A percentile compares a stretch with the other conserved stretches of the same genome.
Evolutionary conservation across 2,888 invertebrate species (phyloP).

Genomic region (Leucozona laternaria): DNA sequence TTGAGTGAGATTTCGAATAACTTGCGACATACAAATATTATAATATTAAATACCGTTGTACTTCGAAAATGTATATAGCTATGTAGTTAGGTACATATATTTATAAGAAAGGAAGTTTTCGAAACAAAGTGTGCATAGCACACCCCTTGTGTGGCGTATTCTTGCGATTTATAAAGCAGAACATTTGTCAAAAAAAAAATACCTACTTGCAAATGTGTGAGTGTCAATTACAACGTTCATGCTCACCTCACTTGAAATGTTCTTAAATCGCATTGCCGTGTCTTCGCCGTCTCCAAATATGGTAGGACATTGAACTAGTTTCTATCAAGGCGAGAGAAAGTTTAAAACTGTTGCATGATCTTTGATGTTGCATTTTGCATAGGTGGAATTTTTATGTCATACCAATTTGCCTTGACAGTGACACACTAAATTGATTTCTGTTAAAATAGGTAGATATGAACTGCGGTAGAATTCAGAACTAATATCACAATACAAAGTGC

Average conservation of each 20-base stretch:
- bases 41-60: conserved; percentile 1
- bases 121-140: conserved; percentile 28
- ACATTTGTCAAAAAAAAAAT: conserved; percentile 67
- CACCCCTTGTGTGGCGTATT: conserved; percentile 53
- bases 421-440: no score
- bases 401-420: neutral
- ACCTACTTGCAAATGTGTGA: conserved; percentile 30
- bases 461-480: no score
- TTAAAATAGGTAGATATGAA: neutral
- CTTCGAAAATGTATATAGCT: conserved; percentile 42
- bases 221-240: conserved; percentile 34
- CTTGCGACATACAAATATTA: neutral
- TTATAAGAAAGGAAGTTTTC: neutral
- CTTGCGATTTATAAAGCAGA: conserved; percentile 30
- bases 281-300: neutral
- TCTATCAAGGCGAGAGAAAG: conserved; percentile 36
- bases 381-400: neutral
- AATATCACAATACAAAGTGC: no score
- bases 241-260: conserved; percentile 44
- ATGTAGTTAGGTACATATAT: no score
- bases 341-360: conserved; percentile 18
- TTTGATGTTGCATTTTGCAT: neutral
- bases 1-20: conserved; percentile 28
- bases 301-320: conserved; percentile 70
- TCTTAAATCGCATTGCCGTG: neutral